These are phyloP conservation scores for Macrostomum lignano DNA, from an alignment of 1,140 invertebrate genomes.

Conservation along the genomic window DNA sequence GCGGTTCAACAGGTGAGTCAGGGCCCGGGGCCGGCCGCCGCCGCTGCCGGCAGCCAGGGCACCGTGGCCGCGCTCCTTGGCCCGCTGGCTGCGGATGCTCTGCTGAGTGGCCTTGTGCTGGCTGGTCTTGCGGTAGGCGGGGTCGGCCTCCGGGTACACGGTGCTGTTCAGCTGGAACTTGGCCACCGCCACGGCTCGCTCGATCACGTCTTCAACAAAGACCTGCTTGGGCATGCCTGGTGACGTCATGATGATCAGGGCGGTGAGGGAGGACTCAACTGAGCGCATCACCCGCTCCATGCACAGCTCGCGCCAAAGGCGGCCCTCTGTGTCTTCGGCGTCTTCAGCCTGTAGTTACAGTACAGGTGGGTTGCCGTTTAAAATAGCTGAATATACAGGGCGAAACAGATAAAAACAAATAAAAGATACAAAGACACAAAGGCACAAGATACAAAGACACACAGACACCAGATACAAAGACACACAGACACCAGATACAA, in stretches of 20 bases:
- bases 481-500: too few species aligned
- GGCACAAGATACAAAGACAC: too few species aligned
- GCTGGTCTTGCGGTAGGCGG: slow-evolving; percentile 56
- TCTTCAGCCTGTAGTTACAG: slow-evolving; percentile 28
- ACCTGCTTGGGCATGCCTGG: slow-evolving; percentile 70
- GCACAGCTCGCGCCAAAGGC: slow-evolving; percentile 55
- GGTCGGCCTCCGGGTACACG: slow-evolving; percentile 84
- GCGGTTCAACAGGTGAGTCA: slow-evolving; percentile 64
- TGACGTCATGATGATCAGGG: slow-evolving; percentile 68
- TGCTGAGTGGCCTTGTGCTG: slow-evolving; percentile 27
- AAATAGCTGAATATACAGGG: slow-evolving; percentile 9
- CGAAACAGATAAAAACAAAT: too few species aligned
- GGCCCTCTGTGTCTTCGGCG: slow-evolving; percentile 53
- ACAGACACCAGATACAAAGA: too few species aligned
- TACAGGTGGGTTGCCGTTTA: too few species aligned
- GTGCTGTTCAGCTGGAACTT: slow-evolving; percentile 84
- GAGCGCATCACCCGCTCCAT: slow-evolving; percentile 63
- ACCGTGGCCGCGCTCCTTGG: slow-evolving; percentile 30
- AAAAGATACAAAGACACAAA: too few species aligned
- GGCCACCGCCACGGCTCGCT: slow-evolving; percentile 65
- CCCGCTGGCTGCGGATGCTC: slow-evolving; percentile 45
- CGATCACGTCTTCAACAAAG: slow-evolving; percentile 80
- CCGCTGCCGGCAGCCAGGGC: neutral
- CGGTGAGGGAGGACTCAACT: slow-evolving; percentile 48
- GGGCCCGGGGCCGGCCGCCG: slow-evolving; percentile 23